phyloP scores from a whole-genome alignment of 2,888 invertebrate species.

The Opisthograptis luteolata region DNA sequence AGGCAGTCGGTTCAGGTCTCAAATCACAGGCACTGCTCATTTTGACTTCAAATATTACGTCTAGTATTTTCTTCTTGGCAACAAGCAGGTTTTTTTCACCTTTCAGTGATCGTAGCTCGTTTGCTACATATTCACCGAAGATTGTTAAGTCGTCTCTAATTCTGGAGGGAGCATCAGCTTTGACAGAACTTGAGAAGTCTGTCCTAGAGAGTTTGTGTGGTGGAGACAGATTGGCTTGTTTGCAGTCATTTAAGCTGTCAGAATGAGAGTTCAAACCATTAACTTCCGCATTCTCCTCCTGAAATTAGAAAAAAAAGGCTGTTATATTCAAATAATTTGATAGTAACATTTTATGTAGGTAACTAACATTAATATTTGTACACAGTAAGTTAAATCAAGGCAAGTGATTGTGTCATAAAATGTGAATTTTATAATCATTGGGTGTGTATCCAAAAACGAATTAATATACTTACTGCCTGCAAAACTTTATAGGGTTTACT shows the following conservation, averaged over 20 bases:
- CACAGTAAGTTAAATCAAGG: too few species aligned
- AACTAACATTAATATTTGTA: too few species aligned
- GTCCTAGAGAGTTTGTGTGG: constrained; percentile 59
- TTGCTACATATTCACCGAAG: constrained; percentile 85
- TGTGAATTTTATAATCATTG: too few species aligned
- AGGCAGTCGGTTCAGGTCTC: constrained; percentile 54
- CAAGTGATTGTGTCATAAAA: too few species aligned
- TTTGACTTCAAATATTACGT: constrained; percentile 85
- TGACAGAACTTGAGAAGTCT: constrained; percentile 50
- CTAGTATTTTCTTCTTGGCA: constrained; percentile 85
- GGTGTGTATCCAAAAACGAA: too few species aligned
- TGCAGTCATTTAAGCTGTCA: constrained; percentile 54
- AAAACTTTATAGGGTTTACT: constrained; percentile 74
- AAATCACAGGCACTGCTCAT: constrained; percentile 81
- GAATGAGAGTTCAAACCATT: constrained; percentile 48
- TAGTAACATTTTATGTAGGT: too few species aligned
- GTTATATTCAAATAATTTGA: not conserved
- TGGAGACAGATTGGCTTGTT: constrained; percentile 55
- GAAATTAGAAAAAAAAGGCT: constrained; percentile 41
- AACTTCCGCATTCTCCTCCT: constrained; percentile 60
- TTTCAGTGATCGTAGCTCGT: constrained; percentile 82
- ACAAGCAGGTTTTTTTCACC: constrained; percentile 82
- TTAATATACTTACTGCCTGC: constrained; percentile 58
- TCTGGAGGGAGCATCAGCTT: constrained; percentile 51
- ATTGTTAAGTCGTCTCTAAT: constrained; percentile 82